phyloP scores from a whole-genome alignment of 1,140 invertebrate species.

The Aricia agestis region DNA sequence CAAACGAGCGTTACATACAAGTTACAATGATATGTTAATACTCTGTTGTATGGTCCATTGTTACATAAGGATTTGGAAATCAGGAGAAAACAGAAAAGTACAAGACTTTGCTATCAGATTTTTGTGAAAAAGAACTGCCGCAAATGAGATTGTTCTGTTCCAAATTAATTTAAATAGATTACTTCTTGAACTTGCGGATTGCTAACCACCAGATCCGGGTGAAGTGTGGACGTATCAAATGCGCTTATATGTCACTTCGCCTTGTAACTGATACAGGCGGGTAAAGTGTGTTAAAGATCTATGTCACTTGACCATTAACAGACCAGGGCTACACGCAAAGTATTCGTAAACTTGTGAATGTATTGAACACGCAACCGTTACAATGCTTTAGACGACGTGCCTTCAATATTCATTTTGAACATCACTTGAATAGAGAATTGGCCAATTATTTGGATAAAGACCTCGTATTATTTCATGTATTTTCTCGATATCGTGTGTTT shows the following conservation, averaged over 20 bases:
- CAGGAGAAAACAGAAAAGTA: background rate
- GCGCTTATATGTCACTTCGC: constrained; percentile 16
- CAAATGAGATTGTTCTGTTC: too few relatives aligned
- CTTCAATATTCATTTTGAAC: background rate
- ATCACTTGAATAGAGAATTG: constrained; percentile 2
- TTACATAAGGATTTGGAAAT: background rate
- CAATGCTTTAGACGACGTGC: constrained; percentile 7
- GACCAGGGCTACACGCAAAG: constrained; percentile 53
- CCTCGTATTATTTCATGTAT: background rate
- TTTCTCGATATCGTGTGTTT: background rate
- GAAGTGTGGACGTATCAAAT: constrained; percentile 17
- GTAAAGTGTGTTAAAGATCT: constrained; percentile 53
- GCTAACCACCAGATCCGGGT: constrained; percentile 17
- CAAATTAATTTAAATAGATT: background rate
- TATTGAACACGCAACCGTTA: constrained; percentile 40
- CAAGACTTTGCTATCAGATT: background rate
- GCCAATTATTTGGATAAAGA: background rate
- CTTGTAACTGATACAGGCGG: constrained; percentile 9
- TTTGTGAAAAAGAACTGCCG: background rate
- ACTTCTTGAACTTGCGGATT: background rate
- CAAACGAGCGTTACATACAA: background rate
- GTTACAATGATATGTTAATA: background rate
- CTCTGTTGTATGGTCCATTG: background rate
- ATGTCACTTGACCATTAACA: constrained; percentile 64
- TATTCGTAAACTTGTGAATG: constrained; percentile 36